Conservation (phyloP, 2,797 vertebrate genomes). For the Microhierax caerulescens region DNA sequence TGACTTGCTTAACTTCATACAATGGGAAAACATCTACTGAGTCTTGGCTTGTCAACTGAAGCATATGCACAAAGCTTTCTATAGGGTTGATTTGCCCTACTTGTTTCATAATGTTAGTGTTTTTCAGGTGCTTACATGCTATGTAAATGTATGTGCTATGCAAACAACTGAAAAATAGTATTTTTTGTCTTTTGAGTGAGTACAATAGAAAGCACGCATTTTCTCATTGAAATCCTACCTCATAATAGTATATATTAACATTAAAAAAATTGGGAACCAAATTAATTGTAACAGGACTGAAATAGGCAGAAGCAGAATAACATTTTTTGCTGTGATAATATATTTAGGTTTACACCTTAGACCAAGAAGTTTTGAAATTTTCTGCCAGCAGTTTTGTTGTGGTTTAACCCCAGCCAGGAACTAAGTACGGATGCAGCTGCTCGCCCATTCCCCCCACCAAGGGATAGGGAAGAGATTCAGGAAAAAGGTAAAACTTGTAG, state of each 20-base stretch:
- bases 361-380: neutral
- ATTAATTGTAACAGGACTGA: neutral
- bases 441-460: no score
- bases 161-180: neutral
- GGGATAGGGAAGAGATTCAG: no score
- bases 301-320: neutral
- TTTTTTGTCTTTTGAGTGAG: neutral
- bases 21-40: neutral
- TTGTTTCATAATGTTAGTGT: neutral
- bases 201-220: neutral
- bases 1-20: neutral
- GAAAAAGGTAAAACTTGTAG: no score
- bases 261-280: neutral
- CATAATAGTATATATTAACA: neutral
- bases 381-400: neutral
- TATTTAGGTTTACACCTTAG: neutral
- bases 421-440: no score
- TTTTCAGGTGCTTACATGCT: neutral
- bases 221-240: neutral
- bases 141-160: neutral
- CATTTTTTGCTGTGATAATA: neutral
- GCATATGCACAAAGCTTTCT: neutral
- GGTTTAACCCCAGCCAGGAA: no score
- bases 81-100: neutral
- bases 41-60: neutral